These are phyloP conservation scores for Apaloderma vittatum DNA, from an alignment of 2,113 vertebrate species.

Conservation along the genomic window DNA sequence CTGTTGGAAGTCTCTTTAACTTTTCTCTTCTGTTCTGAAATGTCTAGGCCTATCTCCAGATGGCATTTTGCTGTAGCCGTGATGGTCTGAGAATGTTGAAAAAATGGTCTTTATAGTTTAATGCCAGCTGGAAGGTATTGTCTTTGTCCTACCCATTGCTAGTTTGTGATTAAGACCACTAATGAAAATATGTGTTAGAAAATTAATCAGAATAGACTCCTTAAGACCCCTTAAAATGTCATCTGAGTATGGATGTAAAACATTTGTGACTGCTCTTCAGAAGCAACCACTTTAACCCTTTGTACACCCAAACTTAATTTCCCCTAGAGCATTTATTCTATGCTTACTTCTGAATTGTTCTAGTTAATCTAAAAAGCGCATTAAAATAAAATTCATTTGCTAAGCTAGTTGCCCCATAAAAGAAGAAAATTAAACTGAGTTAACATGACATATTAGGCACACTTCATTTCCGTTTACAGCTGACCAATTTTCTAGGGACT, in stretches of 20 bases:
- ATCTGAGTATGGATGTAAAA: background rate
- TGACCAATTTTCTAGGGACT: background rate
- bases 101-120: background rate
- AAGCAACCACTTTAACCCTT: background rate
- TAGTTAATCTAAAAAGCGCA: background rate
- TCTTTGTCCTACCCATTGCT: background rate
- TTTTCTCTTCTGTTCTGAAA: background rate
- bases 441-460: background rate
- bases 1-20: background rate
- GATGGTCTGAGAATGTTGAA: background rate
- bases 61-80: background rate
- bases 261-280: background rate
- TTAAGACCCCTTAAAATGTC: background rate
- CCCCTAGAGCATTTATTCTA: background rate
- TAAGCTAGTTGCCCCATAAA: background rate
- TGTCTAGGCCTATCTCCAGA: background rate
- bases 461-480: background rate
- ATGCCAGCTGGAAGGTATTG: background rate
- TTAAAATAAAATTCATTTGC: background rate
- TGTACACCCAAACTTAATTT: background rate
- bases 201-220: background rate
- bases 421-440: background rate
- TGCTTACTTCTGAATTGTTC: background rate
- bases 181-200: background rate
- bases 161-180: background rate